Base-by-base conservation (phyloP, 2,888 invertebrate genomes). In the Caradrina kadenii region DNA sequence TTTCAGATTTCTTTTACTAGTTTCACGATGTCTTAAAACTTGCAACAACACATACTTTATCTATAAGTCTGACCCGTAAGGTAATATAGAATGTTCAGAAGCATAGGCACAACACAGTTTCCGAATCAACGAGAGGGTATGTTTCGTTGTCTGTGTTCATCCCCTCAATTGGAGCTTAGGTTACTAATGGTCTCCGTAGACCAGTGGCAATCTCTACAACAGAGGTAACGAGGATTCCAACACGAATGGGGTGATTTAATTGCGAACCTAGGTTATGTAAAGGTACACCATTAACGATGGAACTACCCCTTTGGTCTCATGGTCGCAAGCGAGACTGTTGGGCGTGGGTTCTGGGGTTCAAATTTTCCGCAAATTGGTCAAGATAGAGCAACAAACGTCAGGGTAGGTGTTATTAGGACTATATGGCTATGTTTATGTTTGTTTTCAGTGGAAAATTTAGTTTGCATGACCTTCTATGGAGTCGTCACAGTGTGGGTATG, bases 361-460 rank as follows among this genome's bases (percentile, higher is more conserved):
- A 91, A 91, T 89, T 88, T 90, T 86, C 87, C 86, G 86, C 85
- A 89, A 91, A 91, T 92, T 91, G 89, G 82, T 48, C 82, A 69
- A 52, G 26, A 42, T 22, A 53, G 22, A 61, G 11, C 26, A 53
- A 54, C 42, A 35, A 73, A 79, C 63, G 49, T 58, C 56, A 61
- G 53, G 2, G 2, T 31, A 21, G 39, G 35, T 39, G 61, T 55
- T 73, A 48, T 72, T 35, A 35, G 39, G 72, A 59, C 35, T 71
- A 26, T 26, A 17, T 45, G 17, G 11, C 22, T 60, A 63, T 42
- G 31, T 54, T 68, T 48, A 45, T 52, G 21, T 39, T 63, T 39
- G 22, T 48, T 73, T 55, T 19, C 49, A 70, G 42, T 65, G 19
- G 69, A 17, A 54, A 54, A n/a, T 2, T 8, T 19, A 10, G 8